Percentiles rank a stretch among this genome's conserved stretches.
Conservation (phyloP, 2,113 vertebrate species). For the Cephalopterus ornatus region DNA sequence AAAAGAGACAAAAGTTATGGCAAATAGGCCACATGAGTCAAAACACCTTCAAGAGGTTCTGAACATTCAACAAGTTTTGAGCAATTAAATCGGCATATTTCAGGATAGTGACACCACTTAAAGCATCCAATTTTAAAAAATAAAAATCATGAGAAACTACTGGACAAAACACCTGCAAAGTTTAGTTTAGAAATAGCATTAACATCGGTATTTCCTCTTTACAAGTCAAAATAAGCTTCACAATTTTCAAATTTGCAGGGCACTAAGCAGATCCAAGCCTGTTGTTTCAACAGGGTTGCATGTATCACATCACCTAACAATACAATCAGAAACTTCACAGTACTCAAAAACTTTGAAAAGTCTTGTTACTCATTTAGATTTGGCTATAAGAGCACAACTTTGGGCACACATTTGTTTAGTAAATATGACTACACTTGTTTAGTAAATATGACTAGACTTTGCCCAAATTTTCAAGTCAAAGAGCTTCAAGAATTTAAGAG, state of each 20-base stretch:
- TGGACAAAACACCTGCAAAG: neutral
- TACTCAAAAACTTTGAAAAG: neutral
- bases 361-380: neutral
- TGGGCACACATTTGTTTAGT: neutral
- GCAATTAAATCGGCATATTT: neutral
- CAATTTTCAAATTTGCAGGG: neutral
- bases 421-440: neutral
- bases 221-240: neutral
- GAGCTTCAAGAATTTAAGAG: neutral
- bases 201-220: neutral
- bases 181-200: neutral
- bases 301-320: neutral
- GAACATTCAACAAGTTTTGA: neutral
- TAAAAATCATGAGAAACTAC: neutral
- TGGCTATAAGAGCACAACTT: neutral
- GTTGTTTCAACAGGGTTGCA: neutral
- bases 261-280: neutral
- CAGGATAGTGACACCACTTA: neutral
- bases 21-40: neutral
- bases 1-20: neutral
- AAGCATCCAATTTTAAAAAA: neutral
- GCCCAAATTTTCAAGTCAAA: neutral
- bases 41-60: neutral
- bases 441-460: neutral
- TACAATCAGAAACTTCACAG: neutral